A percentile compares a stretch with the other conserved stretches of the same genome.
These are phyloP conservation scores for Acanthornis magna DNA, from an alignment of 2,797 vertebrate genomes.

Conservation along the genomic window DNA sequence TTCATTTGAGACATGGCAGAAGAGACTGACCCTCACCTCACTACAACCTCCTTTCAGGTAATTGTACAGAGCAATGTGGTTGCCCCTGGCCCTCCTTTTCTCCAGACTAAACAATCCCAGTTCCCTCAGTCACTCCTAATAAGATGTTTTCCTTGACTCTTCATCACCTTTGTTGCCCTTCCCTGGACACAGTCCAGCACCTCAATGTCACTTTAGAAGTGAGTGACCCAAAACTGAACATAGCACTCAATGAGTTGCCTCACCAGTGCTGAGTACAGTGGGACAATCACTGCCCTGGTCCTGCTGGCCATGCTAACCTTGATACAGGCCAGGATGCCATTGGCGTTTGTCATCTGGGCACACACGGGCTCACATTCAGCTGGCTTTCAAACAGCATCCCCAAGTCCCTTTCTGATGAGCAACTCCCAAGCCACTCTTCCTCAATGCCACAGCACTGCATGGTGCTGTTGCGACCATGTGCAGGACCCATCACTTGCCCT, in stretches of 20 bases:
- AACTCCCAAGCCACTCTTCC: background rate
- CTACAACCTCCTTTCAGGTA: background rate
- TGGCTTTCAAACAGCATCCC: background rate
- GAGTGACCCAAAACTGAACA: background rate
- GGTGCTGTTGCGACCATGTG: background rate
- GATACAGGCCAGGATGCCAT: background rate
- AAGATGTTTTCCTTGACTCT: background rate
- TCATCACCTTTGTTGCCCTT: background rate
- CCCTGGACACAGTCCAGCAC: background rate
- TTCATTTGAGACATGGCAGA: background rate
- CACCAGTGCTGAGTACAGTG: rapidly evolving
- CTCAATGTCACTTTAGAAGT: background rate
- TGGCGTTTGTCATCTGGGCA: background rate
- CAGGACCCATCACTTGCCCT: background rate
- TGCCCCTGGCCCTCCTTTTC: background rate
- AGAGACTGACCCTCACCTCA: too few species aligned
- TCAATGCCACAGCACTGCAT: too few species aligned
- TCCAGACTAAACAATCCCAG: background rate
- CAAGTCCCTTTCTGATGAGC: background rate
- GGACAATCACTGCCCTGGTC: background rate
- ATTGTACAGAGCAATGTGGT: background rate
- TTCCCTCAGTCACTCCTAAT: background rate
- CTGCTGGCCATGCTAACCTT: background rate
- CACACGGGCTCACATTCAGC: background rate
- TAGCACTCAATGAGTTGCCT: rapidly evolving